Evolutionary conservation across 2,797 vertebrate species (phyloP).

Genomic region (Margarornis squamiger): DNA sequence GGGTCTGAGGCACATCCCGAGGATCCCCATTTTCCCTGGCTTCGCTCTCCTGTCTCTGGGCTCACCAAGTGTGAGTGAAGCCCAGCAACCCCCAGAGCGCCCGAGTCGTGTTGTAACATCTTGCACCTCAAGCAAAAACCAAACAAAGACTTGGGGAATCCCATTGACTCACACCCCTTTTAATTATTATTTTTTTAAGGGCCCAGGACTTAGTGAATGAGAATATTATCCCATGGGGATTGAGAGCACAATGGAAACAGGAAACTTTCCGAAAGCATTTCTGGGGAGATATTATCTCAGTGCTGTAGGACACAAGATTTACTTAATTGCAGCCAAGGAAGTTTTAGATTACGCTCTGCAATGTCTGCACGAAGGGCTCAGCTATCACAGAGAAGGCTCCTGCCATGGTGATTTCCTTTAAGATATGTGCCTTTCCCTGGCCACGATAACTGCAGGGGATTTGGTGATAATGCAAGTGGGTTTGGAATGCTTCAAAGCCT

Average conservation of each 20-base stretch:
- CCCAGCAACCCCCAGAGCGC: background rate
- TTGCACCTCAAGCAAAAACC: background rate
- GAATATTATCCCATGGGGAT: constrained; percentile 57
- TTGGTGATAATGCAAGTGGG: constrained; percentile 1
- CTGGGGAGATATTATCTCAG: constrained; percentile 60
- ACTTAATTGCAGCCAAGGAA: constrained; percentile 66
- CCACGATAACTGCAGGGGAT: background rate
- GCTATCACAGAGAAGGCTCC: constrained; percentile 28
- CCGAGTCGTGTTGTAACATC: background rate
- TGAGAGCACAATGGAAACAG: constrained; percentile 52
- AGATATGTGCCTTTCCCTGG: background rate
- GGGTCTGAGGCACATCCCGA: background rate
- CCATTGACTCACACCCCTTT: constrained; percentile 63
- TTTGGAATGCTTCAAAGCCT: constrained; percentile 31
- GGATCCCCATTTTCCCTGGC: background rate
- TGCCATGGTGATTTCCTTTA: background rate
- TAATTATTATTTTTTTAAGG: constrained; percentile 24
- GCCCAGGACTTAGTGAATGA: constrained; percentile 25
- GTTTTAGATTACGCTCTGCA: constrained; percentile 59
- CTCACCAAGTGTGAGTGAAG: background rate
- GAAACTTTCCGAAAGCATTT: constrained; percentile 66
- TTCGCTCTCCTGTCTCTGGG: background rate
- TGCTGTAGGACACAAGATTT: constrained; percentile 58
- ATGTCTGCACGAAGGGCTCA: constrained; percentile 35
- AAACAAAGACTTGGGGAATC: constrained; percentile 62